These are phyloP conservation scores for Embidobia sp. DNA, from an alignment of 2,888 invertebrate genomes.

Conservation along the genomic window DNA sequence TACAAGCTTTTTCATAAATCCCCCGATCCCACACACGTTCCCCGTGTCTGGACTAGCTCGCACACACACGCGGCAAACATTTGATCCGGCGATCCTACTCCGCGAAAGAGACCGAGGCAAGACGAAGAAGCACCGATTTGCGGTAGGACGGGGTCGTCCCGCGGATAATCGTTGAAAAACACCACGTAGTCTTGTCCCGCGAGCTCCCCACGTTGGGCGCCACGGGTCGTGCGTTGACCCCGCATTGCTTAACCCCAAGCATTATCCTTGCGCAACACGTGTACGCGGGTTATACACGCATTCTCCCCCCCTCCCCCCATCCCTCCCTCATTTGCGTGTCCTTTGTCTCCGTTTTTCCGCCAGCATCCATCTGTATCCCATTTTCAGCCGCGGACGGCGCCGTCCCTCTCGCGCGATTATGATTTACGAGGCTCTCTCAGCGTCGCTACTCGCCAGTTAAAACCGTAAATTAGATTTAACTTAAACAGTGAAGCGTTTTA, in stretches of 20 bases:
- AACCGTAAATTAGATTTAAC: slow-evolving; percentile 79
- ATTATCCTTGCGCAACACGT: slow-evolving; percentile 77
- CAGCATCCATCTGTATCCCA: slow-evolving; percentile 32
- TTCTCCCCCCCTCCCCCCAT: slow-evolving; percentile 2
- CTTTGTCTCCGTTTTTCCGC: background rate
- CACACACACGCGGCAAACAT: slow-evolving; percentile 23
- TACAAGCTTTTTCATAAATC: slow-evolving; percentile 48
- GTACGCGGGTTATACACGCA: slow-evolving; percentile 67
- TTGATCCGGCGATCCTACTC: slow-evolving; percentile 44
- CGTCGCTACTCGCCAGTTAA: slow-evolving; percentile 67
- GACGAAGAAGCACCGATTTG: slow-evolving; percentile 37
- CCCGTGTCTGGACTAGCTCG: background rate
- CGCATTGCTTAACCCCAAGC: slow-evolving; percentile 74
- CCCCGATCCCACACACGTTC: slow-evolving; percentile 20
- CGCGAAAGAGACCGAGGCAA: slow-evolving; percentile 55
- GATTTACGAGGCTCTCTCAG: slow-evolving; percentile 75
- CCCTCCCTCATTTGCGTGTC: background rate
- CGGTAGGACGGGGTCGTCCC: slow-evolving; percentile 55
- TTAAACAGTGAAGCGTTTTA: slow-evolving; percentile 78
- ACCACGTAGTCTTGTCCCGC: slow-evolving; percentile 39
- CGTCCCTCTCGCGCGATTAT: slow-evolving; percentile 72
- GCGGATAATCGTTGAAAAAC: slow-evolving; percentile 56
- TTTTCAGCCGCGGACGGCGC: slow-evolving; percentile 13
- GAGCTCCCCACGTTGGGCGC: slow-evolving; percentile 67
- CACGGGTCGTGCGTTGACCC: slow-evolving; percentile 78